Percentiles rank a stretch among this genome's conserved stretches.
phyloP scores from a whole-genome alignment of 2,888 invertebrate species.

The Drosophila nr. perissopoda region DNA sequence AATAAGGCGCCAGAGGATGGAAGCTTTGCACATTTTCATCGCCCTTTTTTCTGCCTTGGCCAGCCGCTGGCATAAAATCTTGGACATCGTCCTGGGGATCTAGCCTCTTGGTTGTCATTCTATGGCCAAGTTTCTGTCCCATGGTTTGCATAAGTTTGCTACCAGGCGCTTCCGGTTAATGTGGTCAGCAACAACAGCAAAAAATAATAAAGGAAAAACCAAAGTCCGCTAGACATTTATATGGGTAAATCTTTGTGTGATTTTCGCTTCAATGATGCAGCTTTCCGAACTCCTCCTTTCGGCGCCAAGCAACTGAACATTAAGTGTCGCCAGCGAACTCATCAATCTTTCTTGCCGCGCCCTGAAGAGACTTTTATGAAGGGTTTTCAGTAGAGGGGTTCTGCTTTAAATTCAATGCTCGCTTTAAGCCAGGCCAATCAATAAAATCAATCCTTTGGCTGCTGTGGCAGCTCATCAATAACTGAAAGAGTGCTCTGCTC shows the following conservation, averaged over 20 bases:
- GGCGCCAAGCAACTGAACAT: constrained; percentile 54
- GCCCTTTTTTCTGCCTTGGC: constrained; percentile 36
- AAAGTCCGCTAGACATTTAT: constrained; percentile 62
- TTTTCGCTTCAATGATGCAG: constrained; percentile 65
- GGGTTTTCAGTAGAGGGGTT: not conserved
- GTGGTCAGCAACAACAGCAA: constrained; percentile 62
- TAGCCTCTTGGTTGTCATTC: constrained; percentile 59
- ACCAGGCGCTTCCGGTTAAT: constrained; percentile 76
- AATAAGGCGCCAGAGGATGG: constrained; percentile 70
- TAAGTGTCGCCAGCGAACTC: constrained; percentile 65
- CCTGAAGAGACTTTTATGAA: constrained; percentile 15
- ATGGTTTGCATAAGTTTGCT: constrained; percentile 78
- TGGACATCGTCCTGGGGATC: constrained; percentile 54
- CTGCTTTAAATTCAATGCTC: constrained; percentile 33
- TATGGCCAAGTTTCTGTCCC: constrained; percentile 53
- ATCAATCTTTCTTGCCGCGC: constrained; percentile 61
- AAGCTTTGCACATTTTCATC: constrained; percentile 71
- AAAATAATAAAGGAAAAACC: constrained; percentile 47
- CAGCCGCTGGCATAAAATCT: constrained; percentile 65
- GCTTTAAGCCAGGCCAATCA: constrained; percentile 64
- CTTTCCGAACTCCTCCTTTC: constrained; percentile 26
- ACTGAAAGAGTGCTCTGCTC: constrained; percentile 29
- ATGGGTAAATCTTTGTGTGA: constrained; percentile 71
- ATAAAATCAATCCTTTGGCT: constrained; percentile 63
- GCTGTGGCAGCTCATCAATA: constrained; percentile 49